Conservation (phyloP, 37 sponge, comb jelly and placozoan species). For the Petrosia ficiformis region DNA sequence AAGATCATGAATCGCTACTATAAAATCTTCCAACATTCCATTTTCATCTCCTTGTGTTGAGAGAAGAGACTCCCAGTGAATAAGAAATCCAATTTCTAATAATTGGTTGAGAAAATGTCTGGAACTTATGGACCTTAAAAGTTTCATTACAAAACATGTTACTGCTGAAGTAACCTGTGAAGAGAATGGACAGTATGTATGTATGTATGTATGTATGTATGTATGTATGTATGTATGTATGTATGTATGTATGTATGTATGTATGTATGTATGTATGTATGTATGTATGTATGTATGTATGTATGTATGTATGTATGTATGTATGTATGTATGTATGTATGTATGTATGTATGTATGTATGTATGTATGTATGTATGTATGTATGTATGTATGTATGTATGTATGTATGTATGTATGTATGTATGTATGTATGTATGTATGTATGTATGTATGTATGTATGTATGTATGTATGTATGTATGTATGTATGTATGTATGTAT, state of each 20-base stretch:
- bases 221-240: neutral
- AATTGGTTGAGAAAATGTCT: slow-evolving; percentile 57
- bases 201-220: neutral
- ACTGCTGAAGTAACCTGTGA: slow-evolving; percentile 50
- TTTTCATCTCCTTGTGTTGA: slow-evolving; percentile 87
- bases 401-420: neutral
- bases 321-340: neutral
- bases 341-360: neutral
- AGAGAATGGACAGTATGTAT: neutral
- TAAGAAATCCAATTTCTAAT: slow-evolving; percentile 74
- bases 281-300: neutral
- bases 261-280: neutral
- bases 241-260: neutral
- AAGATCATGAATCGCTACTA: slow-evolving; percentile 67
- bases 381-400: neutral
- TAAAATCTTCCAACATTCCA: slow-evolving; percentile 92
- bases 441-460: neutral
- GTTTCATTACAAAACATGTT: slow-evolving; percentile 57
- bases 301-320: neutral
- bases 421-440: neutral
- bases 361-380: neutral
- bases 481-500: neutral
- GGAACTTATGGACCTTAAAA: slow-evolving; percentile 37
- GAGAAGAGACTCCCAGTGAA: slow-evolving; percentile 91
- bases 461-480: neutral